Percentiles rank a stretch among this genome's conserved stretches.
These are phyloP conservation scores for Procapra przewalskii DNA, from an alignment of 2,113 vertebrate species.

Conservation along the genomic window DNA sequence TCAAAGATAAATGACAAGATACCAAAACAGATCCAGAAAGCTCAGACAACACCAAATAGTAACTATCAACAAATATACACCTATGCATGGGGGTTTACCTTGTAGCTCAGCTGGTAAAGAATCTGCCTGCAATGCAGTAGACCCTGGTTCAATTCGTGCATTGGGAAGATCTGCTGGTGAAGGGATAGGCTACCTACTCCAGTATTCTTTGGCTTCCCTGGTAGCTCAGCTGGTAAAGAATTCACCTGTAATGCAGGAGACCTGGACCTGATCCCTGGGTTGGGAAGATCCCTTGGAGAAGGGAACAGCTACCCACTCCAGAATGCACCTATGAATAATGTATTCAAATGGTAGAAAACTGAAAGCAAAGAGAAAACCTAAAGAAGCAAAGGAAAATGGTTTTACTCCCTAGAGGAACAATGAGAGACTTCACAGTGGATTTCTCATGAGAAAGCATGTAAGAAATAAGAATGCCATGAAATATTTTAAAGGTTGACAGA, in stretches of 20 bases:
- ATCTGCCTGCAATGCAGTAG: not conserved
- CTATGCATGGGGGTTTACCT: not conserved
- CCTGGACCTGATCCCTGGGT: not conserved
- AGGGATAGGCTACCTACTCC: not conserved
- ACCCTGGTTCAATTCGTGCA: not conserved
- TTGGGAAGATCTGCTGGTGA: not conserved
- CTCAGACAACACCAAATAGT: not conserved
- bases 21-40: not conserved
- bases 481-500: too few species aligned
- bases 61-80: not conserved
- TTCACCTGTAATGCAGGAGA: not conserved
- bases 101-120: not conserved
- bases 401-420: not conserved
- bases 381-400: not conserved
- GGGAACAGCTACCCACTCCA: not conserved
- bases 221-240: not conserved
- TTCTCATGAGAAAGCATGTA: not conserved
- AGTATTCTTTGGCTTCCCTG: not conserved
- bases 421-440: rapidly evolving
- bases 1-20: not conserved
- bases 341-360: not conserved
- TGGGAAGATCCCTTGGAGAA: not conserved
- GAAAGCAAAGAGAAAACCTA: not conserved
- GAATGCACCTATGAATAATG: not conserved
- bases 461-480: not conserved